A percentile compares a stretch with the other conserved stretches of the same genome.
These are phyloP conservation scores for Callaeas wilsoni DNA, from an alignment of 2,113 vertebrate species.

Conservation along the genomic window DNA sequence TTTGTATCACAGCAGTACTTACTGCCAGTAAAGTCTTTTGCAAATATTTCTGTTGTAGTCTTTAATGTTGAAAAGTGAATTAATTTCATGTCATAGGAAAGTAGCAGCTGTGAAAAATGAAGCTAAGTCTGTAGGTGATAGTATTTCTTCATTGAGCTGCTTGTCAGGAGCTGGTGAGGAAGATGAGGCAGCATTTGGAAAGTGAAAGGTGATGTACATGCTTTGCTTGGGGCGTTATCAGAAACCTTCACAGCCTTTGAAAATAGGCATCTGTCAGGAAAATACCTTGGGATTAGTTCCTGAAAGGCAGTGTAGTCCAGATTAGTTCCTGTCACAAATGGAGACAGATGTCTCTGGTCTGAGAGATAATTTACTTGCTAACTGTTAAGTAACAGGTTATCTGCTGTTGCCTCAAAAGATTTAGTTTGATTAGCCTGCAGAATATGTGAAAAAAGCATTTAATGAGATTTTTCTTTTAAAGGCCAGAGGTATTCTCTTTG, in stretches of 20 bases:
- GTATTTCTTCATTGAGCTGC: not conserved
- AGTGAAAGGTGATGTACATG: not conserved
- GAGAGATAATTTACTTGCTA: not conserved
- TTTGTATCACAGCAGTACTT: not conserved
- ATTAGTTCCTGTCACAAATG: not conserved
- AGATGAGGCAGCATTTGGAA: not conserved
- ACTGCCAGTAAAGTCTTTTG: not conserved
- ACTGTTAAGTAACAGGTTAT: not conserved
- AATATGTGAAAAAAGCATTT: not conserved
- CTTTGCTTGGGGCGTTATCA: not conserved
- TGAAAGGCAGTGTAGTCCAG: not conserved
- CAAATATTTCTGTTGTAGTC: not conserved
- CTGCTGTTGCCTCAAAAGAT: not conserved
- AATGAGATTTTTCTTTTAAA: not conserved
- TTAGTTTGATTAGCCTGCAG: not conserved
- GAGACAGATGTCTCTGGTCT: not conserved
- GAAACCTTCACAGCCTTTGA: not conserved
- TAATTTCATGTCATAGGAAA: not conserved
- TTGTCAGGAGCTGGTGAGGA: not conserved
- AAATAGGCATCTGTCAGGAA: not conserved
- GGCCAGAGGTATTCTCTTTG: not conserved
- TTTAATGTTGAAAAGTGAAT: not conserved
- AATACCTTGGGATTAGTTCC: not conserved
- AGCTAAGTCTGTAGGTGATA: not conserved
- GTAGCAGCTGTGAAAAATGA: not conserved